A percentile compares a stretch with the other conserved stretches of the same genome.
Evolutionary conservation across 2,797 vertebrate genomes (phyloP).

Genomic region (Phoeniculus purpureus): DNA sequence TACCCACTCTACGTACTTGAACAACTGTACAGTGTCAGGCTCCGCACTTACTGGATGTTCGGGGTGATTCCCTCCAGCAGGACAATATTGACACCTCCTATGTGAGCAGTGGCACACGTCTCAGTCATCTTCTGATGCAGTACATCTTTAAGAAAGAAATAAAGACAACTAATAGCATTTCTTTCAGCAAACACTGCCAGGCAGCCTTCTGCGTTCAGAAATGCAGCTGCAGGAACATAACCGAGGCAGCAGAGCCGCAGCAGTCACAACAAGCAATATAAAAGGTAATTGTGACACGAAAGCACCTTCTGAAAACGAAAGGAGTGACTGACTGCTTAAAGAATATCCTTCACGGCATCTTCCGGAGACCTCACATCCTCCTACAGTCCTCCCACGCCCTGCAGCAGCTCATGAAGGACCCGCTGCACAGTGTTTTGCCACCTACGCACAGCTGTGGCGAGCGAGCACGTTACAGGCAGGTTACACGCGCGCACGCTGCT

Average conservation of each 20-base stretch:
- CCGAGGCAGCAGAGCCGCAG: neutral
- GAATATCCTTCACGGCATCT: neutral
- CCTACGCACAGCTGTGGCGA: rapidly evolving
- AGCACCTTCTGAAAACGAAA: neutral
- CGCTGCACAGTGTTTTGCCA: too few relatives aligned
- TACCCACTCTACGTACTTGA: neutral
- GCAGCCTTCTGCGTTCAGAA: neutral
- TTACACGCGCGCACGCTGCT: rapidly evolving
- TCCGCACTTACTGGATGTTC: slow-evolving; percentile 93
- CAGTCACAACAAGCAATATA: neutral
- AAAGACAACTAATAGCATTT: neutral
- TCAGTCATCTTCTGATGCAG: slow-evolving; percentile 99
- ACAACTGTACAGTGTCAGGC: neutral
- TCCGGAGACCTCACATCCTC: neutral
- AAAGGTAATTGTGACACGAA: neutral
- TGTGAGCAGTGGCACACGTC: slow-evolving; percentile 96
- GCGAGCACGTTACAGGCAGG: neutral
- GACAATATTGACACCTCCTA: slow-evolving; percentile 97
- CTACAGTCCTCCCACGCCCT: neutral
- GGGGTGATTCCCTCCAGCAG: slow-evolving; percentile 96
- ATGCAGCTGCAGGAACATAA: neutral
- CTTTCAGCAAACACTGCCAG: neutral
- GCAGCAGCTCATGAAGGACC: neutral
- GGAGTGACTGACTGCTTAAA: neutral
- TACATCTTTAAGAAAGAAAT: slow-evolving; percentile 83